Conservation (phyloP, 2,113 vertebrate species). For the Forbesichthys agassizii region DNA sequence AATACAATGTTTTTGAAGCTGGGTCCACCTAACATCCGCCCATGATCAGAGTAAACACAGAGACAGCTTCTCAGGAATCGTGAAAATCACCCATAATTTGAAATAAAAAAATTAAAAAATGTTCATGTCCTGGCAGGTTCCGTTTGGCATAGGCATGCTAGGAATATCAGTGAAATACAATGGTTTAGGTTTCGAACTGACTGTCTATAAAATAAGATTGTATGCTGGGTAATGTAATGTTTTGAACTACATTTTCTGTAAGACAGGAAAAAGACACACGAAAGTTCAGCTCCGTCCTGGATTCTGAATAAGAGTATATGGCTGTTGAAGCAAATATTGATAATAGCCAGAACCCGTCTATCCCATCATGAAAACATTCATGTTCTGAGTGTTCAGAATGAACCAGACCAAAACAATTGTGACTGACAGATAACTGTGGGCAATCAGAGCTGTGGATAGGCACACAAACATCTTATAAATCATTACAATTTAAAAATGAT, state of each 20-base stretch:
- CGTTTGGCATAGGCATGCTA: background rate
- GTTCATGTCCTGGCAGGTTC: conserved; percentile 25
- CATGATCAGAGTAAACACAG: conserved; percentile 16
- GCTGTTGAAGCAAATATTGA: conserved; percentile 59
- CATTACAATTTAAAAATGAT: no score
- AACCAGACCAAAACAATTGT: conserved; percentile 40
- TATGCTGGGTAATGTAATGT: conserved; percentile 42
- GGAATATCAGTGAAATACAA: no score
- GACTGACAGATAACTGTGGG: conserved; percentile 41
- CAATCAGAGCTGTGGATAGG: conserved; percentile 10
- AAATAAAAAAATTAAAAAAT: conserved; percentile 26
- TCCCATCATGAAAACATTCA: conserved; percentile 51
- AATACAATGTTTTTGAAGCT: conserved; percentile 62
- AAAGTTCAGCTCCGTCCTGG: conserved; percentile 28
- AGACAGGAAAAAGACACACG: conserved; percentile 31
- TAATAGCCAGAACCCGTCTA: conserved; percentile 33
- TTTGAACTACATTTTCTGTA: conserved; percentile 33
- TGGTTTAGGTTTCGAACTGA: background rate
- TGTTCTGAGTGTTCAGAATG: conserved; percentile 38
- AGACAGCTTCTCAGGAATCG: conserved; percentile 30
- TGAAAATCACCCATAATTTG: conserved; percentile 16
- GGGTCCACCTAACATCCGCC: conserved; percentile 47
- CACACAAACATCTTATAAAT: no score
- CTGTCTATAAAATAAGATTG: background rate
- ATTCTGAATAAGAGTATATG: conserved; percentile 48